phyloP scores from a whole-genome alignment of 2,113 vertebrate genomes.

The Cebus imitator region DNA sequence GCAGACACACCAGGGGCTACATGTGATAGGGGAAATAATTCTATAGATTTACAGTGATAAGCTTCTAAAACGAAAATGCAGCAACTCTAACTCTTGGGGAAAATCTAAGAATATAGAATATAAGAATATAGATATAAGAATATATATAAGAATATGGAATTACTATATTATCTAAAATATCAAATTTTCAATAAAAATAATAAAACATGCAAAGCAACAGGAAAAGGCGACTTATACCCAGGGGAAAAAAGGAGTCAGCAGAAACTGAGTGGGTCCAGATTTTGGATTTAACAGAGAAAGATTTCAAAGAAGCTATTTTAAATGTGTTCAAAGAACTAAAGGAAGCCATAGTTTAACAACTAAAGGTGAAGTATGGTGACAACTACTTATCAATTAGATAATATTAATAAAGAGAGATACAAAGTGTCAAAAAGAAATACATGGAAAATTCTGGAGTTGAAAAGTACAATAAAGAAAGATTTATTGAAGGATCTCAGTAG shows the following conservation, averaged over 20 bases:
- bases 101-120: background rate
- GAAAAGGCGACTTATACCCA: background rate
- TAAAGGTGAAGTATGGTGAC: conserved; percentile 13
- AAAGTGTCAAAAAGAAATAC: background rate
- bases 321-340: background rate
- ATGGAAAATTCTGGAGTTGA: background rate
- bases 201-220: background rate
- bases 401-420: background rate
- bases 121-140: background rate
- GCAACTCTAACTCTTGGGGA: background rate
- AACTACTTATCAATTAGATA: background rate
- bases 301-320: background rate
- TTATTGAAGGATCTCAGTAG: background rate
- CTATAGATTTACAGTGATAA: background rate
- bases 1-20: background rate
- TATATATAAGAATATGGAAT: background rate
- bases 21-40: background rate
- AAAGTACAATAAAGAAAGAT: background rate
- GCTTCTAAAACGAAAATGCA: conserved; percentile 30
- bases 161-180: background rate
- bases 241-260: background rate
- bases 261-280: background rate
- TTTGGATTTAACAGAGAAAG: conserved; percentile 29
- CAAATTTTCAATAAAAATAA: conserved; percentile 27
- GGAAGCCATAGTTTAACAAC: background rate